phyloP scores from a whole-genome alignment of 2,888 invertebrate species.

The Cryptops parisi region DNA sequence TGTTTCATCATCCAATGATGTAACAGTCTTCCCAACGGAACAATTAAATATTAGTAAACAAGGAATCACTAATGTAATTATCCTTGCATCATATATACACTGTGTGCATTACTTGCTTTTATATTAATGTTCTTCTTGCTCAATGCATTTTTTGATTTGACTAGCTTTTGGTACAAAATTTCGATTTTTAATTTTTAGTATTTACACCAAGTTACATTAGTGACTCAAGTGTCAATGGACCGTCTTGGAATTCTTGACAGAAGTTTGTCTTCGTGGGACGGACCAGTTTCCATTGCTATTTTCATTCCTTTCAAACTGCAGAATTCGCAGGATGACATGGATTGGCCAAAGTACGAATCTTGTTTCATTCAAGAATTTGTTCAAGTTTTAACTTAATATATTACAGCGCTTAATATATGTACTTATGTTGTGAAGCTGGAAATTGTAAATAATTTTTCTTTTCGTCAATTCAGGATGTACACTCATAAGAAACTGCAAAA shows the following conservation, averaged over 20 bases:
- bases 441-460: not conserved
- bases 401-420: not conserved
- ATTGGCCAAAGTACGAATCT: not conserved
- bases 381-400: not conserved
- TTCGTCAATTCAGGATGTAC: constrained; percentile 7
- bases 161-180: too few relatives aligned
- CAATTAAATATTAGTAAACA: too few relatives aligned
- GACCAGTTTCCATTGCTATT: constrained; percentile 8
- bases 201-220: constrained; percentile 10
- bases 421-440: not conserved
- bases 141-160: too few relatives aligned
- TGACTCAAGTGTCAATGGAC: constrained; percentile 12
- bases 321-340: not conserved
- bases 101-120: too few relatives aligned
- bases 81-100: too few relatives aligned
- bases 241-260: constrained; percentile 5
- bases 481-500: constrained; percentile 2
- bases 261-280: constrained; percentile 7
- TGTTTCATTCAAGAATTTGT: not conserved
- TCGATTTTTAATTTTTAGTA: constrained; percentile 2
- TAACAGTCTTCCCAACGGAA: too few relatives aligned
- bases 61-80: too few relatives aligned
- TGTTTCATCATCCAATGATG: too few relatives aligned
- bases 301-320: constrained; percentile 5
- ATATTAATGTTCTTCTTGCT: too few relatives aligned